Base-by-base conservation (phyloP, 2,888 invertebrate species). In the Dolichomitus sp. region DNA sequence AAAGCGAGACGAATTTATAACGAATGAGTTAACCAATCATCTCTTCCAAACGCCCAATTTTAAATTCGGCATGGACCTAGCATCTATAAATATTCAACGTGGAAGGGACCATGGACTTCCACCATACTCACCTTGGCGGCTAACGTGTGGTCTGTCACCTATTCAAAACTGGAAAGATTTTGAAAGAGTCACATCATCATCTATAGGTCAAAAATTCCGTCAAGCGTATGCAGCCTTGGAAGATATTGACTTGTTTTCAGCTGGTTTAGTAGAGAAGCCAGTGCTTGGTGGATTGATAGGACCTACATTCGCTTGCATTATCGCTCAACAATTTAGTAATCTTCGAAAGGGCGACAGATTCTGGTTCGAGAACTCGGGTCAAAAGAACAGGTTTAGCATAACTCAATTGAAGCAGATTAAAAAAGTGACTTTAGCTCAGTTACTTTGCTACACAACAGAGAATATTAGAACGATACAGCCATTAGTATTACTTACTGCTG, bases 31-130 rank as follows among this genome's bases (percentile, higher is more conserved):
- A 17, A 98, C 98, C 6, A 97, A 97, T 92, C 97, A 97, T 90
- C 94, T 98, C 0, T 98, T 98, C 90, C 97, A 97, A 94, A 96
- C 97, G 0, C 94, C 95, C 17, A 93, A 94, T 11, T 96, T 96
- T 80, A 95, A 95, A 27, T 97, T 97, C 87, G 97, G 98, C 0
- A 96, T 98, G 95, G 98, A 98, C 91, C 94, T 98, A 79, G 97
- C 98, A 0, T 97, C 98, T 0, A 96, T 98, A 73, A 98, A 98
- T 89, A 97, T 98, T 48, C 98, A 98, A 92, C 94, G 97, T 72
- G 98, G 97, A 0, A 95, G 98, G 40, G 98, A 98, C 91, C 98
- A 98, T 90, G 98, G 98, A 0, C 94, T 98, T 0, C 96, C 97
- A 0, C 95, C 97, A 0, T 98, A 98, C 90, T 96, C 97, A 0